These are phyloP conservation scores for Sitta europaea DNA, from an alignment of 2,113 vertebrate genomes.

Conservation along the genomic window DNA sequence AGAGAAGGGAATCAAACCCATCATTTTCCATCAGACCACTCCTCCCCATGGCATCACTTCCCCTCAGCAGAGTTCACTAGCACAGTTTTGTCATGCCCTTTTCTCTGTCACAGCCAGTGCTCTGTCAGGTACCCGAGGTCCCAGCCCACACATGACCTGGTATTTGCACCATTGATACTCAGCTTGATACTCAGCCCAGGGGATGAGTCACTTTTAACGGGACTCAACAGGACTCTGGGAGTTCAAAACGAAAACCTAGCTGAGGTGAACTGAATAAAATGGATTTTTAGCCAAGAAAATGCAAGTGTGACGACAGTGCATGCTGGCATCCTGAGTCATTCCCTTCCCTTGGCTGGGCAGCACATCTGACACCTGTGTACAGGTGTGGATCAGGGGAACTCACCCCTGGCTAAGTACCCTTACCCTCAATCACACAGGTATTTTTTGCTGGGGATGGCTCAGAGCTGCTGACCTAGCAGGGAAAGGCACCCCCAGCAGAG, in stretches of 20 bases:
- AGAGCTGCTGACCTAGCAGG: background rate
- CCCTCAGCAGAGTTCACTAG: background rate
- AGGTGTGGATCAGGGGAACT: background rate
- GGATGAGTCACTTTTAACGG: background rate
- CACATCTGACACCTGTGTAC: background rate
- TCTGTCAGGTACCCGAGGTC: background rate
- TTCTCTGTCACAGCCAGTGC: background rate
- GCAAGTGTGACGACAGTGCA: background rate
- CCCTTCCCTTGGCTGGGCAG: background rate
- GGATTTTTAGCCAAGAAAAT: background rate
- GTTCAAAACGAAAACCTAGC: background rate
- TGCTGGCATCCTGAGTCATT: background rate
- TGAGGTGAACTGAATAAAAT: background rate
- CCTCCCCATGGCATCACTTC: background rate
- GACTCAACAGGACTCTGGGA: background rate
- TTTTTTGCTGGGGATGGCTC: background rate
- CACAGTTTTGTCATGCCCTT: background rate
- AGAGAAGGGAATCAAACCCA: background rate
- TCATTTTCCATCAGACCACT: background rate
- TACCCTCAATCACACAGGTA: background rate
- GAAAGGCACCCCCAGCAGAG: background rate
- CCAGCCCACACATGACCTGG: background rate
- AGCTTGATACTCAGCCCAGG: background rate
- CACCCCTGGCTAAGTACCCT: background rate
- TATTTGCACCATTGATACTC: background rate